phyloP scores from a whole-genome alignment of 2,888 invertebrate genomes.

The Heliconius charithonia region DNA sequence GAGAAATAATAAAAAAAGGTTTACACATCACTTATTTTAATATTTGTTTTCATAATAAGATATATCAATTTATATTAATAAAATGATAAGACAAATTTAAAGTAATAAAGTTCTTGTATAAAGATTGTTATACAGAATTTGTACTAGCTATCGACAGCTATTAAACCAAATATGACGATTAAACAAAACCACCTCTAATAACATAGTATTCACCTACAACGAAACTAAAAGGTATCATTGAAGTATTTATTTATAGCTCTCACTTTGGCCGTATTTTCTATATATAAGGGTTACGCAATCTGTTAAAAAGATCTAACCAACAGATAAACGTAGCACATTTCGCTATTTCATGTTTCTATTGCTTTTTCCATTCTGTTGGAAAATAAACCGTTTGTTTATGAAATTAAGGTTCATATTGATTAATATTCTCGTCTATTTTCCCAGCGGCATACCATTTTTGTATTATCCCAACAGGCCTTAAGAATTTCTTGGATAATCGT shows the following conservation, averaged over 20 bases:
- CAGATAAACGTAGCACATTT: conserved; percentile 43
- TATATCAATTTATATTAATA: too few relatives aligned
- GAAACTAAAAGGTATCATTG: conserved; percentile 7
- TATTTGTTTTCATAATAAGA: too few relatives aligned
- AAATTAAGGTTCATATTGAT: conserved; percentile 12
- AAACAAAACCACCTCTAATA: not conserved
- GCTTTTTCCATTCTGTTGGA: not conserved
- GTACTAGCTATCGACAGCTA: not conserved
- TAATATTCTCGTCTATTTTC: not conserved
- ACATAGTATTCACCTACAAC: not conserved
- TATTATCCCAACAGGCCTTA: conserved; percentile 32
- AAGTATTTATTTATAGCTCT: conserved; percentile 28
- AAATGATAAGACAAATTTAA: too few relatives aligned
- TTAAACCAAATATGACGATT: not conserved
- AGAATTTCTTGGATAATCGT: conserved; percentile 37
- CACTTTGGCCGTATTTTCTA: conserved; percentile 30
- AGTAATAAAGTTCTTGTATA: too few relatives aligned
- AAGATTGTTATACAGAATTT: not conserved
- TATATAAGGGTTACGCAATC: conserved; percentile 39
- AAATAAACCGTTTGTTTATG: not conserved
- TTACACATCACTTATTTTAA: too few relatives aligned
- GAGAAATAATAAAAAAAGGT: not conserved
- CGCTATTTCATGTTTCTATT: conserved; percentile 35
- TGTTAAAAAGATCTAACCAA: conserved; percentile 41
- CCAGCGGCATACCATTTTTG: conserved; percentile 36